phyloP scores from a whole-genome alignment of 2,888 invertebrate genomes.

The Sinopyrophorus schimmeli region DNA sequence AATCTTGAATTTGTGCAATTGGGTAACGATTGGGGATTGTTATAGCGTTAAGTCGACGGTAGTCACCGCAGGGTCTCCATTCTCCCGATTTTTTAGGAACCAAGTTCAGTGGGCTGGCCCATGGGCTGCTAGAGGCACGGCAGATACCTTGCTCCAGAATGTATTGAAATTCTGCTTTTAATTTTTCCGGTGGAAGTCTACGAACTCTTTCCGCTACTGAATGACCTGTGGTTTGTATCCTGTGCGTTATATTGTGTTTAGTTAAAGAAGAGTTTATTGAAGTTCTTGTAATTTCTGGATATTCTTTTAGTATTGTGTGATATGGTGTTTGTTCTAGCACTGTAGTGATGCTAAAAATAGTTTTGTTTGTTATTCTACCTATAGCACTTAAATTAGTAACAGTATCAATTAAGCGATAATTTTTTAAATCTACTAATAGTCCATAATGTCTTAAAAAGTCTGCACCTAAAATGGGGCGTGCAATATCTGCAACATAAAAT shows the following conservation, averaged over 20 bases:
- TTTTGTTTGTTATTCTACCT: too few species aligned
- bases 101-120: conserved; percentile 49
- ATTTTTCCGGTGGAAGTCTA: conserved; percentile 1
- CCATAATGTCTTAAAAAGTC: conserved; percentile 2
- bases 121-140: conserved; percentile 50
- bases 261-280: background rate
- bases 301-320: too few species aligned
- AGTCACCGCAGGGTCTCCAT: conserved; percentile 1
- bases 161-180: background rate
- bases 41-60: background rate
- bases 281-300: too few species aligned
- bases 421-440: conserved; percentile 2
- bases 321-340: too few species aligned
- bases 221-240: background rate
- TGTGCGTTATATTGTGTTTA: background rate
- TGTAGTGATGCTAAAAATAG: background rate
- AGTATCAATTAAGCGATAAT: conserved; percentile 1
- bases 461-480: conserved; percentile 1
- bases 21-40: conserved; percentile 2
- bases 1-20: background rate
- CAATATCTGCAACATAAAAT: background rate
- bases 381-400: too few species aligned
- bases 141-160: conserved; percentile 49
- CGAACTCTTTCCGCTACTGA: background rate
- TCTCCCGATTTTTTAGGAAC: conserved; percentile 22